These are phyloP conservation scores for Bungarus multicinctus DNA, from an alignment of 2,113 vertebrate species.

Conservation along the genomic window DNA sequence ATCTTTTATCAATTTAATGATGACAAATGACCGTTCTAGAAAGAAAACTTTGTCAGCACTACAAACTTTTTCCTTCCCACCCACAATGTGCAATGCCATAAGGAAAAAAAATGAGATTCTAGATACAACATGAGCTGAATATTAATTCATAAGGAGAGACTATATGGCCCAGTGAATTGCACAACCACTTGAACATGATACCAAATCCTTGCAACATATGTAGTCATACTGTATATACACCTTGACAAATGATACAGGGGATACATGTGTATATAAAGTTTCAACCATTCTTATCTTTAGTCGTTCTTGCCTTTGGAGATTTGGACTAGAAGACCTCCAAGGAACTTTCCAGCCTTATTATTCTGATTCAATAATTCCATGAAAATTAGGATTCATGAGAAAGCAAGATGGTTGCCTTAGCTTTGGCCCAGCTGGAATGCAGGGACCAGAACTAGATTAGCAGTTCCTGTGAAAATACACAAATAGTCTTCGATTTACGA, in stretches of 20 bases:
- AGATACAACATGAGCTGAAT: not conserved
- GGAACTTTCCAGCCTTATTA: not conserved
- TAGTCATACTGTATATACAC: no score
- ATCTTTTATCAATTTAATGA: not conserved
- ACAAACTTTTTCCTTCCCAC: not conserved
- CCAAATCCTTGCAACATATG: not conserved
- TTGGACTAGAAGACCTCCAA: not conserved
- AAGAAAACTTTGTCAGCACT: not conserved
- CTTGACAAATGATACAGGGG: no score
- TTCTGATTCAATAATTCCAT: not conserved
- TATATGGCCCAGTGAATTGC: not conserved
- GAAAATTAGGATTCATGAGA: not conserved
- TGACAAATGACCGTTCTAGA: not conserved
- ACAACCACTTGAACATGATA: not conserved
- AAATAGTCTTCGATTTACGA: no score
- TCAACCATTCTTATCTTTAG: not conserved
- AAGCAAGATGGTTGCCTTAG: not conserved
- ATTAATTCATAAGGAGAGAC: not conserved
- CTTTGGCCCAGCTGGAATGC: no score
- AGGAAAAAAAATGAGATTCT: not conserved
- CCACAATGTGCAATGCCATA: not conserved
- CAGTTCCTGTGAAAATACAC: no score
- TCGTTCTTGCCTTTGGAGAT: not conserved
- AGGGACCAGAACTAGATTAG: not conserved
- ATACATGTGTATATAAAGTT: no score